These are phyloP conservation scores for Mesoligia furuncula DNA, from an alignment of 2,888 invertebrate genomes.

Conservation along the genomic window DNA sequence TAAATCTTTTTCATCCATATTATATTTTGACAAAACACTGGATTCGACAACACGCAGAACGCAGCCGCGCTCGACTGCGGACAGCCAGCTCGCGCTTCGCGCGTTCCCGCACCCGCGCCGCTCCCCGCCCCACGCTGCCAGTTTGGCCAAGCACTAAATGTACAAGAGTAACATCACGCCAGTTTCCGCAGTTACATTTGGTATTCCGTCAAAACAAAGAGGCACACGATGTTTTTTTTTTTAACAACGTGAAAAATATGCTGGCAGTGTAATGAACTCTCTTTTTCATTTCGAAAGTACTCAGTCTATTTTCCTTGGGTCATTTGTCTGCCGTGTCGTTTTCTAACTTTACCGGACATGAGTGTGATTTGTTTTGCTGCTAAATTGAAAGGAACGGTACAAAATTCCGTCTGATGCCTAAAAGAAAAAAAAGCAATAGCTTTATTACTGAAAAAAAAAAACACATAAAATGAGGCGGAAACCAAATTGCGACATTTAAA, in stretches of 20 bases:
- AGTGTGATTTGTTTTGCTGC: slow-evolving; percentile 20
- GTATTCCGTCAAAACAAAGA: slow-evolving; percentile 12
- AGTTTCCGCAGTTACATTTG: slow-evolving; percentile 19
- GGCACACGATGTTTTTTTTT: not conserved
- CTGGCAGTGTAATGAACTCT: slow-evolving; percentile 19
- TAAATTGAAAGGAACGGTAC: not conserved
- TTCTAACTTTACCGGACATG: slow-evolving; percentile 16
- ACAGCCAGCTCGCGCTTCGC: too few species aligned
- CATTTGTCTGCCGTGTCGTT: slow-evolving; percentile 39
- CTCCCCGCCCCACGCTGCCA: too few species aligned
- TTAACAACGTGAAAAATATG: slow-evolving; percentile 19
- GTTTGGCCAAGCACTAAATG: not conserved
- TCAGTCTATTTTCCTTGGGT: slow-evolving; percentile 28
- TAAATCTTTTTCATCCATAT: too few species aligned
- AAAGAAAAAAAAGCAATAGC: not conserved
- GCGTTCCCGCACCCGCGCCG: too few species aligned
- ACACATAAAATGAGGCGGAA: slow-evolving; percentile 9
- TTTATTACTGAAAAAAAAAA: not conserved
- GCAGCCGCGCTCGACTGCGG: too few species aligned
- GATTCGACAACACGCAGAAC: too few species aligned
- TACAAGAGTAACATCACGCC: slow-evolving; percentile 14
- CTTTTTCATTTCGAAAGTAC: slow-evolving; percentile 32
- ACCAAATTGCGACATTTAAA: not conserved
- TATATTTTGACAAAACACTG: too few species aligned
- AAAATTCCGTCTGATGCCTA: not conserved